Evolutionary conservation across 1,140 invertebrate genomes (phyloP).

Genomic region (Antheraea pernyi): DNA sequence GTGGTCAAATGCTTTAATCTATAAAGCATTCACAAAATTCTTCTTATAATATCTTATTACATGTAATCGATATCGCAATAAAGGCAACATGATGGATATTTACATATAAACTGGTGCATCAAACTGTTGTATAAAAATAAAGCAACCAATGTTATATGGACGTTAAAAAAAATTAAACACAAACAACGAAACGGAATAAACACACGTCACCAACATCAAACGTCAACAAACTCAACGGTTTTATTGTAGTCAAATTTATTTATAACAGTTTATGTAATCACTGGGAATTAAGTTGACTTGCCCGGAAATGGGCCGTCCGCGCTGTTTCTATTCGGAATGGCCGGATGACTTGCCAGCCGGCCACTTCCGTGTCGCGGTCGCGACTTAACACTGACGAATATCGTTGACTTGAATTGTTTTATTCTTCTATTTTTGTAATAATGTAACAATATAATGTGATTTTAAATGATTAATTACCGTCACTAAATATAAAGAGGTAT

Average conservation of each 20-base stretch:
- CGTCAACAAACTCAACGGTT: conserved; percentile 9
- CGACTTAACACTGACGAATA: conserved; percentile 1
- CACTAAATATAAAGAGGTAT: too few relatives aligned
- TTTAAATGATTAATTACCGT: too few relatives aligned
- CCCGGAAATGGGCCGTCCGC: conserved; percentile 39
- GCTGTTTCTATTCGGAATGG: conserved; percentile 31
- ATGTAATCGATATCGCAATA: background rate
- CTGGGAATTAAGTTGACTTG: conserved; percentile 39
- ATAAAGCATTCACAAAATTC: too few relatives aligned
- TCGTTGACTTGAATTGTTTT: conserved; percentile 2
- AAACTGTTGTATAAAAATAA: background rate
- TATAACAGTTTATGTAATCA: conserved; percentile 40
- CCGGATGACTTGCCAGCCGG: conserved; percentile 39
- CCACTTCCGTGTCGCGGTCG: background rate
- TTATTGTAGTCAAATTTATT: conserved; percentile 20
- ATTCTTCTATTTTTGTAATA: too few relatives aligned
- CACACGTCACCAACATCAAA: background rate
- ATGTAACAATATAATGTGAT: too few relatives aligned
- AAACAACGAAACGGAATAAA: background rate
- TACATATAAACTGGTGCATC: background rate
- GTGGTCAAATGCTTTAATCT: too few relatives aligned
- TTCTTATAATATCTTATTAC: too few relatives aligned
- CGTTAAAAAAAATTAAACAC: conserved; percentile 4
- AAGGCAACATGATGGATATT: background rate
- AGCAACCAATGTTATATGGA: too few relatives aligned